Evolutionary conservation across 2,797 vertebrate genomes (phyloP), one percentile per base, ranked within the genome.

Genomic region (Onychomys torridus): DNA sequence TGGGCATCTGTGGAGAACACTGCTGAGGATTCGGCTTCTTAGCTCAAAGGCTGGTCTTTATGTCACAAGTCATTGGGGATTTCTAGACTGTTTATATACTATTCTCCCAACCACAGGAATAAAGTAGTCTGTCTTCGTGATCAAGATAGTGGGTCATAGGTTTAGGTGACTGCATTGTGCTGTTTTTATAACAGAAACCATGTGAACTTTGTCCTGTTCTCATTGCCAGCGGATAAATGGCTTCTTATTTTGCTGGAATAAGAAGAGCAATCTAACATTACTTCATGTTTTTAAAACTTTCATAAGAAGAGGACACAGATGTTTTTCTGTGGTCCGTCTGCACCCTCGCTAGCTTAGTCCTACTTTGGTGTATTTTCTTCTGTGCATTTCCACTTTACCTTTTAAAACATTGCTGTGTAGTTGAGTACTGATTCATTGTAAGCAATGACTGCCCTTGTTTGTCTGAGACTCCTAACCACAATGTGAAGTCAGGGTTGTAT

Each of bases 221-320:
- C 23, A 63, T 85, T 89, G 69, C 17, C 63, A 91, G 75, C 85
- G 71, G 69, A 27, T 27, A 81, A 84, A 49, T 77, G 43, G 82
- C 75, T 93, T 19, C 92, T 71, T 88, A 49, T 78, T 86, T 96
- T 89, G 21, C 21, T 78, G 4, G 79, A 91, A 40, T 49, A 71
- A n/a, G 46, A 32, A 91, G 61, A 90, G 25, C 32, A 71, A 84
- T 81, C 34, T 3, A 55, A 12, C 4, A 79, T 83, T 79, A 37
- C 34, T 92, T 67, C 5, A 69, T 83, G 75, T 65, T 88, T 63
- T 93, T 65, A 69, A 43, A 5, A 59, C 93, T 81, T 93, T 21
- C 81, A 81, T 52, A 87, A 83, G 77, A 55, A 89, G 69, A 96
- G 37, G 59, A 4, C 14, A 93, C 23, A 94, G 49, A 89, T 4